Evolutionary conservation across 2,113 vertebrate species (phyloP), one percentile per base, ranked within the genome.

Genomic region (Tupaia chinensis): DNA sequence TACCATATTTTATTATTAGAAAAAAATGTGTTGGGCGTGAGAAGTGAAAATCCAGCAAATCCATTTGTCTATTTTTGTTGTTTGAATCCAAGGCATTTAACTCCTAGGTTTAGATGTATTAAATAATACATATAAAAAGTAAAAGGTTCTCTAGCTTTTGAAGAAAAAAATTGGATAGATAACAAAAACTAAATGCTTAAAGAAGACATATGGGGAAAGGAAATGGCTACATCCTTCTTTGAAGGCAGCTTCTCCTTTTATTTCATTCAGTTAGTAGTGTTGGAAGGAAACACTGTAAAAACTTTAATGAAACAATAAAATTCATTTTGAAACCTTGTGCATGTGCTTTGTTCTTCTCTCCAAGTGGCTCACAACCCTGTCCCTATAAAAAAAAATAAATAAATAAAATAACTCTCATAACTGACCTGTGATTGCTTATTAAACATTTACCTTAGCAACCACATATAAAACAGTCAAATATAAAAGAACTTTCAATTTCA

Each of bases 301-400:
- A 76, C 82, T 93, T 97, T 96, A 97, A 17, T 0, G 95, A 98
- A 97, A 91, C 56, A 97, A 61, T 87, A 98, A 97, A 97, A 97
- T 22, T 94, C 70, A 89, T 92, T 98, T 95, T 93, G 96, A 97
- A 96, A 53, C 9, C 32, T 69, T 89, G 66, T 96, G 81, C 92
- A 93, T 88, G 77, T 84, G 88, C 90, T 95, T 95, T 89, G 61
- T 83, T 98, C 73, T 96, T 88, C 74, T 93, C 63, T 73, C 13
- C 94, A 83, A 72, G 72, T 44, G 69, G 93, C 82, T 92, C 72
- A 95, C 44, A 89, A 77, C 73, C 79, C 69, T 80, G 94, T 79
- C 77, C 72, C 11, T 34, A 77, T 86, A 87, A 95, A 96, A 87
- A 70, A 97, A 87, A 70, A 96, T 44, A 44, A 44, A 44, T 32